Base-by-base conservation (phyloP, 1,140 invertebrate genomes). In the Lutraria rhynchaena region DNA sequence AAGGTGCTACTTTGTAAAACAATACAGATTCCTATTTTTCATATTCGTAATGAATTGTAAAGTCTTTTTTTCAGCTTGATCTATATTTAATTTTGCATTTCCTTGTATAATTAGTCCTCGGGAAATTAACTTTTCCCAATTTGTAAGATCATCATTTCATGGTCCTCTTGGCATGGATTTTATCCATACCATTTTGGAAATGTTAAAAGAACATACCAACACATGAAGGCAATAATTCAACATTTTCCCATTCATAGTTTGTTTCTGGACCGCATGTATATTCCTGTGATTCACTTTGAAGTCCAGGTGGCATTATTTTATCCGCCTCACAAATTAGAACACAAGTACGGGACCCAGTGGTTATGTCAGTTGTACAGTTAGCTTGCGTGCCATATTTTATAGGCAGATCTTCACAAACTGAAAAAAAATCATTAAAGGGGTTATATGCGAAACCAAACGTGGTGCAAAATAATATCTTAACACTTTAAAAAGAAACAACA, bases 161-260 rank as follows among this genome's bases (percentile, higher is more conserved):
- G 44, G 44, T 46, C 9, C 19, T 9, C 19, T 46, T 11, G 19
- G 9, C 19, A 11, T 46, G 9, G 9, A 46, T 11, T 11, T 46
- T 11, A 19, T 46, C 44, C 19, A n/a, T n/a, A n/a, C n/a, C n/a
- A n/a, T n/a, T n/a, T n/a, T n/a, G n/a, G n/a, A n/a, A n/a, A n/a
- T n/a, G n/a, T n/a, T n/a, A n/a, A n/a, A n/a, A n/a, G 19, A 27
- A 58, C 63, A 7, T 5, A 70, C 67, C 67, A 27, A 49, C 67
- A 70, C 67, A 70, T 17, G 29, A 17, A 5, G 67, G 44, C 15
- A 41, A 11, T 27, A 31, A n/a, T n/a, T 31, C 67, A 19, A 70
- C 49, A 27, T n/a, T 29, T 24, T 70, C 49, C 67, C 67, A 70
- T 1, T 5, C 27, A 29, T 70, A 70, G 15, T 49, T 49, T 9